Evolutionary conservation across 2,888 invertebrate genomes (phyloP).

Genomic region (Poecilus cupreus): DNA sequence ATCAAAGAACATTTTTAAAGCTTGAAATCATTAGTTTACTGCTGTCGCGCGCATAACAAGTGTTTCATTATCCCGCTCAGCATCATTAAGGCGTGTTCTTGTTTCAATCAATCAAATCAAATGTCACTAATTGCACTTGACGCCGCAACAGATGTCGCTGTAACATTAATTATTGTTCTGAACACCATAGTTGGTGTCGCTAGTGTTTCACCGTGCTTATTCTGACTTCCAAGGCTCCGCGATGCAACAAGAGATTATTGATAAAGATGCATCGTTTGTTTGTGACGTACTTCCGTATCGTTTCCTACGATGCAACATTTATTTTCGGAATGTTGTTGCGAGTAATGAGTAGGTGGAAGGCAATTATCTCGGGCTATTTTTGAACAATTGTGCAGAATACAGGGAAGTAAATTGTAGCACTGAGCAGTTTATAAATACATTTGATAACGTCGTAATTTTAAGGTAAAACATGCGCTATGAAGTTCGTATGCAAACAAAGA

Average conservation of each 20-base stretch:
- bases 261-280: slow-evolving; percentile 15
- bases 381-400: not conserved
- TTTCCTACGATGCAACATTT: not conserved
- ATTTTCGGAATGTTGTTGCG: not conserved
- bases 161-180: slow-evolving; percentile 7
- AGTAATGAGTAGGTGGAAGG: not conserved
- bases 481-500: too few species aligned
- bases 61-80: not conserved
- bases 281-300: slow-evolving; percentile 5
- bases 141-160: slow-evolving; percentile 27
- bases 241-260: not conserved
- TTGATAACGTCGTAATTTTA: too few species aligned
- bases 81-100: slow-evolving; percentile 15
- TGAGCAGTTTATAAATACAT: too few species aligned
- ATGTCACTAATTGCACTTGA: slow-evolving; percentile 30
- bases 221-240: not conserved
- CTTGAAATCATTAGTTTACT: not conserved
- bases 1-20: slow-evolving; percentile 8
- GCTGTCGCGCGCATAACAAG: not conserved
- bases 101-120: slow-evolving; percentile 41
- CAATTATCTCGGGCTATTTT: not conserved
- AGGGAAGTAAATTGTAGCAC: too few species aligned
- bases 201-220: not conserved
- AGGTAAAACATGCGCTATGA: too few species aligned
- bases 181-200: not conserved